Base-by-base conservation (phyloP, 2,888 invertebrate species). In the Diplazon laetatorius region DNA sequence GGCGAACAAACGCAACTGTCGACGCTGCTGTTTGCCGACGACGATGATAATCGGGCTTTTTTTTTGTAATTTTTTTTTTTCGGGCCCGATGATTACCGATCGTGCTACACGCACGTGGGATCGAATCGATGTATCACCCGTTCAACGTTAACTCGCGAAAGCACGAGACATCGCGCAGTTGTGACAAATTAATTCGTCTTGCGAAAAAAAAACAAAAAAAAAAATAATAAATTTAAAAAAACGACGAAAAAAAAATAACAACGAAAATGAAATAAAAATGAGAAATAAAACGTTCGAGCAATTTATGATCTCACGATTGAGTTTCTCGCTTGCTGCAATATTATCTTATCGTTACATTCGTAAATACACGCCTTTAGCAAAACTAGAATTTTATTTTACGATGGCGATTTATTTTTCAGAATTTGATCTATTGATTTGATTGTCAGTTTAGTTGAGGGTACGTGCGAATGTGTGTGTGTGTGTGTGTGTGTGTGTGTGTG, bases 121-220 rank as follows among this genome's bases (percentile, higher is more conserved):
- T 35, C 16, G 14, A 30, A 2, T 2, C 30, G 6, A 30, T 30
- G 30, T 5, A 1, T 55, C 55, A 30, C 14, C 14, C 16, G 30
- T 10, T 55, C 52, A 25, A 35, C 55, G 30, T 55, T 55, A 30
- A 30, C n/a, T 14, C 8, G 16, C 25, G 12, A 50, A 50, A 25
- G 14, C 52, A 52, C 52, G 9, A 25, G 30, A 55, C 16, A 35
- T 30, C 14, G 35, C 55, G 55, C 55, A 30, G 55, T 30, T 55
- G 30, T 8, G n/a, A 14, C 6, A 52, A n/a, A 14, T 55, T 16
- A 0, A 14, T 5, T 1, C 8, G 8, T 55, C n/a, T n/a, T n/a
- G n/a, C n/a, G 14, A 6, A 9, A 1, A 4, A 14, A 25, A 48
- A 50, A 22, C 14, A 30, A 35, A 30, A 14, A 30, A 30, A 30